Conservation (phyloP, 2,113 vertebrate species). For the Empidonax traillii region DNA sequence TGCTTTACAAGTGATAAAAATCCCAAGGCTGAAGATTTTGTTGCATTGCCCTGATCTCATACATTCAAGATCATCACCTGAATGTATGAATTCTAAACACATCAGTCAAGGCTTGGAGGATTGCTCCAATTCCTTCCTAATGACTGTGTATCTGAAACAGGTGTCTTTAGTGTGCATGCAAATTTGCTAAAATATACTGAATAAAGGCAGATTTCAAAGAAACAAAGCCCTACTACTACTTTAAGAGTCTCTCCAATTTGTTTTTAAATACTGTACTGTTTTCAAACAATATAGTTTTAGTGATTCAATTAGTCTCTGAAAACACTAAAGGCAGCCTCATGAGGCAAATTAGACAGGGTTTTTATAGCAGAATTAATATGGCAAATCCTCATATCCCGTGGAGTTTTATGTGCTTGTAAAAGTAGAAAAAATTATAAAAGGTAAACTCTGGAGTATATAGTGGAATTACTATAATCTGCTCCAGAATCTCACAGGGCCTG, state of each 20-base stretch:
- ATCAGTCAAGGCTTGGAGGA: neutral
- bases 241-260: neutral
- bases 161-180: neutral
- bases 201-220: neutral
- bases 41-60: neutral
- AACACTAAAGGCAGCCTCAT: constrained; percentile 20
- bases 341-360: constrained; percentile 22
- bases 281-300: neutral
- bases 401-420: constrained; percentile 26
- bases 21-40: neutral
- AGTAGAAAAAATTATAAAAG: neutral
- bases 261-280: constrained; percentile 34
- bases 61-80: neutral
- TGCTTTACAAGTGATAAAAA: neutral
- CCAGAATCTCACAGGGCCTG: constrained; percentile 1
- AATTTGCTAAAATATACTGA: neutral
- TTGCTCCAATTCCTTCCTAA: neutral
- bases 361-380: constrained; percentile 54
- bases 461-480: neutral
- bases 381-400: constrained; percentile 42
- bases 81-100: neutral
- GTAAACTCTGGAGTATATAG: constrained; percentile 4
- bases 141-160: neutral
- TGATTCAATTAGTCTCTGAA: constrained; percentile 31
- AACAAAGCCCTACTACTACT: neutral